Evolutionary conservation across 1,140 invertebrate species (phyloP), one percentile per base, ranked within the genome.

Genomic region (Latrodectus geometricus): DNA sequence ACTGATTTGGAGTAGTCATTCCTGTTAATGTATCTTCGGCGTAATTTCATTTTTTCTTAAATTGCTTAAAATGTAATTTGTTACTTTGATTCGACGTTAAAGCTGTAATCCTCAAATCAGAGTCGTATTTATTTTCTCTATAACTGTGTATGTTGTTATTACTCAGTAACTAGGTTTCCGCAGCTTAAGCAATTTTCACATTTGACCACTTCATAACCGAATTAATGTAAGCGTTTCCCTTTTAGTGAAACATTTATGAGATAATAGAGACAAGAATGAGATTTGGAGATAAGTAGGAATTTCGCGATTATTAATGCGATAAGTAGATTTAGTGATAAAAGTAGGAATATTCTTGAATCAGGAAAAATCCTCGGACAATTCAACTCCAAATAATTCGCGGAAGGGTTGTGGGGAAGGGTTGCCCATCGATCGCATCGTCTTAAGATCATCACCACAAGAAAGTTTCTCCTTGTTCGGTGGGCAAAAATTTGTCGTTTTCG

Each of bases 401-500:
- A 61, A 2, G 54, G 54, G 54, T 61, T 11, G 54, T 14, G 54
- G 54, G 17, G 11, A 61, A 17, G 54, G n/a, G 68, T n/a, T 23
- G 11, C 20, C 68, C 68, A 20, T 69, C 68, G 68, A 69, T 20
- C n/a, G 68, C 15, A 23, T 69, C 68, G 17, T 69, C 68, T n/a
- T 52, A 52, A 68, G 61, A 50, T 61, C 65, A 23, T 76, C 15
- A 76, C 21, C 23, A 78, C 76, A 68, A 78, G 76, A 68, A 78
- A 68, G 56, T 68, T 56, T n/a, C 17, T n/a, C 75, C 23, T 50
- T 15, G 21, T n/a, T 35, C 23, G 52, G 75, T 48, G 50, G 65
- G 35, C 56, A 78, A 78, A 78, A 78, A 66, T 78, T 78, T 21
- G 23, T 54, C 56, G 21, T 52, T 48, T 70, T 35, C 68, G 78